Evolutionary conservation across 2,888 invertebrate species (phyloP).

Genomic region (Serripes groenlandicus): DNA sequence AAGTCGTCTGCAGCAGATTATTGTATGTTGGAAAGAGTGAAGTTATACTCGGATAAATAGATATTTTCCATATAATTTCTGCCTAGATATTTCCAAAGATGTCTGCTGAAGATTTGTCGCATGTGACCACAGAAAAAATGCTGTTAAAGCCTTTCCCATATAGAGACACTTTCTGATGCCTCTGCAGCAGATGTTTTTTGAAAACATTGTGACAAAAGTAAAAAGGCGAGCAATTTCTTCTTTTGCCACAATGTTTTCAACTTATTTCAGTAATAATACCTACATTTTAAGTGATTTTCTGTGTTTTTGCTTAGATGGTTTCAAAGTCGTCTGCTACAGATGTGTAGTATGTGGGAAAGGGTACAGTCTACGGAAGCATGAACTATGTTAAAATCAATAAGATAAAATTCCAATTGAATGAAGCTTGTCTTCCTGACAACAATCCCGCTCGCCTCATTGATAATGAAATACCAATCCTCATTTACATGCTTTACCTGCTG

Average conservation of each 20-base stretch:
- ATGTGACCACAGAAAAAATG: too few relatives aligned
- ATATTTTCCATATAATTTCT: too few relatives aligned
- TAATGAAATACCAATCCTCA: conserved; percentile 16
- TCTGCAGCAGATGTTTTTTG: not conserved
- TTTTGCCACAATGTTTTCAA: not conserved
- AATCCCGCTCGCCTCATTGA: conserved; percentile 5
- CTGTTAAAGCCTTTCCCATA: not conserved
- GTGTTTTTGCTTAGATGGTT: not conserved
- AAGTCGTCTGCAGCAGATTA: too few relatives aligned
- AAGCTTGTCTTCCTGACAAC: too few relatives aligned
- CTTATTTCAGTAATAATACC: not conserved
- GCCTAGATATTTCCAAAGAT: too few relatives aligned
- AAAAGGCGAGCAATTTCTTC: not conserved
- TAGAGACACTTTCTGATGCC: not conserved
- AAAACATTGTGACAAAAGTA: not conserved
- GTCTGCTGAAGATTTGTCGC: too few relatives aligned
- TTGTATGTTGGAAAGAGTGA: too few relatives aligned
- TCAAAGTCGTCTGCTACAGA: not conserved
- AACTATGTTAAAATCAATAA: conserved; percentile 9
- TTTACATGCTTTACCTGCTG: too few relatives aligned
- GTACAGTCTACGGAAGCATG: too few relatives aligned
- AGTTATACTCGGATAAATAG: too few relatives aligned
- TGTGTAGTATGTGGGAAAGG: not conserved
- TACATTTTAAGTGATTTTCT: not conserved
- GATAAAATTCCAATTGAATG: conserved; percentile 10